Conservation (phyloP, 2,113 vertebrate species). For the Cyprinus carpio region DNA sequence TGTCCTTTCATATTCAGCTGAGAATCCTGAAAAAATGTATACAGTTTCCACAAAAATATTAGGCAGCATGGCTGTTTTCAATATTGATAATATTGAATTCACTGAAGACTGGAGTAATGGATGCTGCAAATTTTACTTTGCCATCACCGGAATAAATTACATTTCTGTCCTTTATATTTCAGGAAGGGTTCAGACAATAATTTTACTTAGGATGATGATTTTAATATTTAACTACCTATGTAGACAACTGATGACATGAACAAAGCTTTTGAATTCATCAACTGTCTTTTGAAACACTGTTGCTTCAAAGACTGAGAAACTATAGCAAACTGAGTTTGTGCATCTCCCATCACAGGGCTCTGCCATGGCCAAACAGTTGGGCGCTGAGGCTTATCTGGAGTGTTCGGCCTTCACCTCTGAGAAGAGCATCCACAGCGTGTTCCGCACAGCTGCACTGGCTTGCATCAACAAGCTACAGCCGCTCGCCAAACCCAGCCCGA, state of each 20-base stretch:
- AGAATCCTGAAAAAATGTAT: too few relatives aligned
- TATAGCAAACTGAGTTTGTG: not conserved
- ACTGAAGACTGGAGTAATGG: not conserved
- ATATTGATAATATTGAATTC: too few relatives aligned
- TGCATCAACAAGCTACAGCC: constrained; percentile 85
- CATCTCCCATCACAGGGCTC: constrained; percentile 78
- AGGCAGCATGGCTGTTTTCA: too few relatives aligned
- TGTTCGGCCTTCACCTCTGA: constrained; percentile 76
- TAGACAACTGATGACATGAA: too few relatives aligned
- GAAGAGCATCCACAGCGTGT: constrained; percentile 91
- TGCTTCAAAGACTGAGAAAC: not conserved
- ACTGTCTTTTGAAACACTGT: not conserved
- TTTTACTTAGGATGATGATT: too few relatives aligned
- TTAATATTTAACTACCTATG: too few relatives aligned
- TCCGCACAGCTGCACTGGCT: constrained; percentile 84
- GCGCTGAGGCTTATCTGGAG: constrained; percentile 90
- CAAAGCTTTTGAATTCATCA: not conserved
- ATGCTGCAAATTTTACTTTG: not conserved
- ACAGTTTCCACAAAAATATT: too few relatives aligned
- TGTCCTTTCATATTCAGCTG: too few relatives aligned
- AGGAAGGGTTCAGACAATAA: too few relatives aligned
- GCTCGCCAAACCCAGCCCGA: constrained; percentile 78
- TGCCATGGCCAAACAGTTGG: constrained; percentile 88
- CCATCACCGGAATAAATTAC: too few relatives aligned
- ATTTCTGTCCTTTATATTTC: too few relatives aligned